phyloP scores from a whole-genome alignment of 53 echinoderm and acorn worm species.

The Arbacia lixula region DNA sequence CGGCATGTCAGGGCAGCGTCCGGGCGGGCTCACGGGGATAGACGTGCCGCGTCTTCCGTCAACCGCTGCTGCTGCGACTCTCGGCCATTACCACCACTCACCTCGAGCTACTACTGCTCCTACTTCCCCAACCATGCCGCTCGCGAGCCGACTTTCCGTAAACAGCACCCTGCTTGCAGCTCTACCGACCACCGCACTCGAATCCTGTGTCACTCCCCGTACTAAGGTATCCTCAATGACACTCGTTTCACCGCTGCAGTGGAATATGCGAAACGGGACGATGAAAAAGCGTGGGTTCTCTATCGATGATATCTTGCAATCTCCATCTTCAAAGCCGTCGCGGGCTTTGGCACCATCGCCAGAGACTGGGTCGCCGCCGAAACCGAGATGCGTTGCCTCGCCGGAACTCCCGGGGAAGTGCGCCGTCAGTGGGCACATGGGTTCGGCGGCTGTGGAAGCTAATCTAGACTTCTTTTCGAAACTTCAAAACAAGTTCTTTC shows the following conservation, averaged over 20 bases:
- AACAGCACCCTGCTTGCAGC: too few relatives aligned
- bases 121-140: too few relatives aligned
- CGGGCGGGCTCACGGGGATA: slow-evolving; percentile 12
- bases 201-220: background rate
- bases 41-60: slow-evolving; percentile 42
- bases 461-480: slow-evolving; percentile 18
- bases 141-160: too few relatives aligned
- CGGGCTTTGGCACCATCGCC: background rate
- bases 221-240: background rate
- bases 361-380: background rate
- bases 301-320: slow-evolving; percentile 45
- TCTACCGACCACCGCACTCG: background rate
- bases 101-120: slow-evolving; percentile 10
- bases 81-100: background rate
- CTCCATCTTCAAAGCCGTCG: background rate
- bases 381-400: slow-evolving; percentile 1
- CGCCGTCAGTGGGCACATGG: background rate
- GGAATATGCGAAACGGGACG: background rate
- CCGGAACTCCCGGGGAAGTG: slow-evolving; percentile 11
- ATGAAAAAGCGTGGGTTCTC: slow-evolving; percentile 54
- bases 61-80: background rate
- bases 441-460: background rate
- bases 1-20: slow-evolving; percentile 10
- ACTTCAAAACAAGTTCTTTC: slow-evolving; percentile 52
- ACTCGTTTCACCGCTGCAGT: background rate